phyloP scores from a whole-genome alignment of 2,888 invertebrate genomes.

The Heliconius ethilla region DNA sequence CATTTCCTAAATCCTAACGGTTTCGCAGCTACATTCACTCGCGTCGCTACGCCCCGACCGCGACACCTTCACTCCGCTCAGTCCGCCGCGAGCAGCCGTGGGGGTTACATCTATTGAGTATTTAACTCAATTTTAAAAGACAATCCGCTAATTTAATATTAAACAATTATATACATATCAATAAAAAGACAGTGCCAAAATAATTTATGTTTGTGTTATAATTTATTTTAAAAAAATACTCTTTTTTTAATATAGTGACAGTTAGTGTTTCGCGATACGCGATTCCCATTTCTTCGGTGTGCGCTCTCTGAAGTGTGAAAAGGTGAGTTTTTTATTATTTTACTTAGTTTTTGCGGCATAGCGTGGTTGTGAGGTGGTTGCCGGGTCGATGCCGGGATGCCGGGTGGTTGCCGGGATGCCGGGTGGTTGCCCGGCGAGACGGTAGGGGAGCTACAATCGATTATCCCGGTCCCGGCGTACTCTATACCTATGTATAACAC shows the following conservation, averaged over 20 bases:
- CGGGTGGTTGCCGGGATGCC: constrained; percentile 10
- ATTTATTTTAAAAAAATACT: constrained; percentile 47
- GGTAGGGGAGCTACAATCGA: constrained; percentile 75
- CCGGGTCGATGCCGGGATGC: constrained; percentile 45
- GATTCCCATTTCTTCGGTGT: constrained; percentile 72
- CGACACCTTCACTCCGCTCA: constrained; percentile 73
- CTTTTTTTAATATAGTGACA: constrained; percentile 64
- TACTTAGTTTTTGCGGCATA: constrained; percentile 51
- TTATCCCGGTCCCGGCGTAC: constrained; percentile 65
- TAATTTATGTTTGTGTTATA: constrained; percentile 68
- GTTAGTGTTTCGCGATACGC: constrained; percentile 73
- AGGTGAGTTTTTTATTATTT: constrained; percentile 68
- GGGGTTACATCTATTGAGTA: constrained; percentile 57
- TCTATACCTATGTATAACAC: constrained; percentile 52
- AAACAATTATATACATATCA: constrained; percentile 7
- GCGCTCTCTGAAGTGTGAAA: constrained; percentile 72
- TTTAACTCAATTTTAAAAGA: constrained; percentile 56
- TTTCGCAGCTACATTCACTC: constrained; percentile 67
- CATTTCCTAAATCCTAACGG: constrained; percentile 54
- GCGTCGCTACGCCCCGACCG: constrained; percentile 59
- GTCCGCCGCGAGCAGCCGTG: constrained; percentile 75
- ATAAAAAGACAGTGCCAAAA: constrained; percentile 63
- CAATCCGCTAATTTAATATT: constrained; percentile 37
- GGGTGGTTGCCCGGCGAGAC: constrained; percentile 53
- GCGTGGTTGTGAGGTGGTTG: constrained; percentile 49